Conservation (phyloP, 1,140 invertebrate species). For the Eurytemora carolleeae region DNA sequence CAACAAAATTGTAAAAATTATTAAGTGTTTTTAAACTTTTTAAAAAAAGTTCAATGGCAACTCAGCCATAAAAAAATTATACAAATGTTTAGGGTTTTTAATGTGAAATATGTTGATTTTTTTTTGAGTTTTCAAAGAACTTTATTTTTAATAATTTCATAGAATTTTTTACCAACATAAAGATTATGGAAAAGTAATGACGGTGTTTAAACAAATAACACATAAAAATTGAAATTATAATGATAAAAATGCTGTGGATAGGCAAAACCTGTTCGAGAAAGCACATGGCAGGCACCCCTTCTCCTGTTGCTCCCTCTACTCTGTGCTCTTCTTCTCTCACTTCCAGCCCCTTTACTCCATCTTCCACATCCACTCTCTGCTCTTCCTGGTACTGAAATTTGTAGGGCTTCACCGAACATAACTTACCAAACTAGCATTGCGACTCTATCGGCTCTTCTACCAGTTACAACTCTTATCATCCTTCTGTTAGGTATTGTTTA, state of each 20-base stretch:
- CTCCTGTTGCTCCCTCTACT: background rate
- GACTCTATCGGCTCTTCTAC: background rate
- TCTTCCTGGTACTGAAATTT: background rate
- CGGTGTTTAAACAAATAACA: background rate
- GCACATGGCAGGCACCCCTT: background rate
- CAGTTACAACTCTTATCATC: background rate
- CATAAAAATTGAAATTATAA: background rate
- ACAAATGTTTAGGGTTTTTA: too few relatives aligned
- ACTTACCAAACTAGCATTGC: background rate
- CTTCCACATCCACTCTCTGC: background rate
- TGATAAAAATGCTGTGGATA: background rate
- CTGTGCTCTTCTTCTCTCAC: background rate
- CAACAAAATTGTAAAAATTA: too few relatives aligned
- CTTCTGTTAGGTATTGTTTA: background rate
- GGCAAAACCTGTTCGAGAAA: background rate
- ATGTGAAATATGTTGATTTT: too few relatives aligned
- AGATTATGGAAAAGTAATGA: background rate
- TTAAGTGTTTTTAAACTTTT: too few relatives aligned
- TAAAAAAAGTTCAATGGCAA: too few relatives aligned
- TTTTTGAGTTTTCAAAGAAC: background rate
- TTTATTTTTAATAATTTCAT: background rate
- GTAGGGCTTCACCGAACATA: background rate
- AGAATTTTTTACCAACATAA: too few relatives aligned
- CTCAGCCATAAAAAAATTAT: too few relatives aligned
- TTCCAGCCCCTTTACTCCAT: background rate